Evolutionary conservation across 2,888 invertebrate species (phyloP), one percentile per base, ranked within the genome.

Genomic region (Rhodophaea formosa): DNA sequence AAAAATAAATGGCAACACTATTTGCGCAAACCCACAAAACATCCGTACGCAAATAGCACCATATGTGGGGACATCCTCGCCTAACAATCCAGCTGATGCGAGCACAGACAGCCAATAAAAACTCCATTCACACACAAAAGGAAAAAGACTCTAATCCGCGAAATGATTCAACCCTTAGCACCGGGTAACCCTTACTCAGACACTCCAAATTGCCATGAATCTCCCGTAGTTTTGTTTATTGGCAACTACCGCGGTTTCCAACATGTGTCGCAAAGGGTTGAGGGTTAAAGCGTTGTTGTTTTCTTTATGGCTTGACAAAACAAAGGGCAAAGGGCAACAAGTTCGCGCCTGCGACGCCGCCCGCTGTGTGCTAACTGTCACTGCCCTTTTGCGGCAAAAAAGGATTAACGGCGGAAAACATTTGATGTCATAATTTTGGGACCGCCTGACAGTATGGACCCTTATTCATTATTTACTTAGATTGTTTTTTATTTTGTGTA

Each of bases 81-180:
- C 58, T 59, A 62, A 65, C 63, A 62, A 67, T 60, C 52, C 62
- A 17, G 16, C 61, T 65, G 64, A 69, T 65, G 60, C 62, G 54
- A 53, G 56, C 61, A 56, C 56, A 62, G 61, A 68, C 62, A 65
- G 60, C 59, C 62, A 60, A 67, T 68, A 67, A 67, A 65, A 69
- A 63, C 59, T 46, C 59, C 62, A 62, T 62, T 56, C 52, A 43
- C 45, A 59, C 55, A 64, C 65, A 62, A 62, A 60, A 57, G 62
- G 47, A 17, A 51, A 45, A 60, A 60, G 61, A 56, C 29, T 43
- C 23, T 16, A 62, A 63, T 56, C 47, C 42, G 15, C 39, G 8
- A 17, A 14, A 42, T 23, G 23, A 23, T 23, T 23, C 23, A 35
- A 39, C 55, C 17, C 32, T 42, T 51, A 16, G 44, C 23, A 23